Evolutionary conservation across 2,113 vertebrate species (phyloP), one percentile per base, ranked within the genome.

Genomic region (Desmodus rotundus): DNA sequence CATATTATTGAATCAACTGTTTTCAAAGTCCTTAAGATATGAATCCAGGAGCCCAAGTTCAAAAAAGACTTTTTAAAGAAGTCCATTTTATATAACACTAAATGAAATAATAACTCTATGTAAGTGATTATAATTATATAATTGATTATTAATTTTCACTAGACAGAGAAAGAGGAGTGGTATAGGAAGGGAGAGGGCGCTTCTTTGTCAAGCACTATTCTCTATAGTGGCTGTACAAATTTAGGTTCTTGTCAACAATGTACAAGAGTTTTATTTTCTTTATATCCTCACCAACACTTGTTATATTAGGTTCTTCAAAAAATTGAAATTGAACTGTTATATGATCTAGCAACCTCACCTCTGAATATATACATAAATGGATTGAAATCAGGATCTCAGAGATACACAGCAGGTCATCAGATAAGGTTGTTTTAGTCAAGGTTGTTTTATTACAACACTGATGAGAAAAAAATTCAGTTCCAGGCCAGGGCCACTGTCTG

Each of bases 351-450:
- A 68, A 38, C 38, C 31, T 20, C 50, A 65, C 16, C 41, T 89
- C 22, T 81, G 80, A 38, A 5, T 74, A 68, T 20, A 45, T 50
- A 86, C 1, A 3, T 80, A 81, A 89, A 92, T 22, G 28, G 36
- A 36, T 9, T 92, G 31, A 82, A 94, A 89, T 67, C 72, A 80
- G 22, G 4, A 74, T 93, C 47, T 80, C 43, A n/a, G 14, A 67
- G 24, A 33, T 74, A 68, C 14, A 81, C 22, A 41, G 8, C 52
- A 58, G 52, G 36, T 28, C 78, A 24, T 56, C 22, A 15, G 14
- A 80, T 80, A 38, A 80, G 52, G 47, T 28, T 45, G 28, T 76
- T 50, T 76, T 33, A 50, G 33, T 76, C 45, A 33, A 11, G 31
- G 28, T 76, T 12, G 9, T 76, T 76, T 50, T 11, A 9, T 20